Conservation (phyloP, 2,888 invertebrate genomes). For the Drosophila aldrichi region DNA sequence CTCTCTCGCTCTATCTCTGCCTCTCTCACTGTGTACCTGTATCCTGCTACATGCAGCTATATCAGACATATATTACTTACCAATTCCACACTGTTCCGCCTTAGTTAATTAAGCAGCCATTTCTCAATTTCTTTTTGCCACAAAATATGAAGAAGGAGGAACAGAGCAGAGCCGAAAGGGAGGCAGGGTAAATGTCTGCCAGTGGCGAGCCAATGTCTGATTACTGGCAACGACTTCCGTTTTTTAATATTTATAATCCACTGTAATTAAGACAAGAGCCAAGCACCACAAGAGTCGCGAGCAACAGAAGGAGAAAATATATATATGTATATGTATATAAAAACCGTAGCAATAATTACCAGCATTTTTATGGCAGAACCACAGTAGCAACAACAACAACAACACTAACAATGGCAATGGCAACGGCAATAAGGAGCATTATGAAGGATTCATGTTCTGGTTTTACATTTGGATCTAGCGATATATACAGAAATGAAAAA, state of each 20-base stretch:
- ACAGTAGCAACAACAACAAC: conserved; percentile 1
- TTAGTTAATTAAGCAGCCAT: conserved; percentile 61
- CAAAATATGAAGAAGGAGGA: not conserved
- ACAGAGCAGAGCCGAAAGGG: too few relatives aligned
- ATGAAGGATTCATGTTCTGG: conserved; percentile 39
- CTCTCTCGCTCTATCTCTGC: not conserved
- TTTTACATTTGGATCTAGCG: conserved; percentile 29
- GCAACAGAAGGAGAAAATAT: not conserved
- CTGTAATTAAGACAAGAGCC: conserved; percentile 67
- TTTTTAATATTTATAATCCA: conserved; percentile 73
- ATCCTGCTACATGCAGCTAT: conserved; percentile 4
- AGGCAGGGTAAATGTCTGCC: conserved; percentile 7
- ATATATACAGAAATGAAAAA: conserved; percentile 39
- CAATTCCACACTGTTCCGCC: not conserved
- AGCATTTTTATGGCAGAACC: conserved; percentile 50
- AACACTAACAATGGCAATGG: conserved; percentile 3
- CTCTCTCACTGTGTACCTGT: conserved; percentile 4
- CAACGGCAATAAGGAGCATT: conserved; percentile 9
- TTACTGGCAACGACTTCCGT: conserved; percentile 65
- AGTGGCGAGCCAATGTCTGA: conserved; percentile 56
- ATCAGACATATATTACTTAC: conserved; percentile 2
- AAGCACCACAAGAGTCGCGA: conserved; percentile 38
- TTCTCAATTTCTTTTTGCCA: conserved; percentile 46
- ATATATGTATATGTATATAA: conserved; percentile 14
- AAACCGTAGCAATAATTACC: conserved; percentile 59